A percentile compares a stretch with the other conserved stretches of the same genome.
Evolutionary conservation across 2,888 invertebrate species (phyloP).

Genomic region (Ichneumoninae sp.): DNA sequence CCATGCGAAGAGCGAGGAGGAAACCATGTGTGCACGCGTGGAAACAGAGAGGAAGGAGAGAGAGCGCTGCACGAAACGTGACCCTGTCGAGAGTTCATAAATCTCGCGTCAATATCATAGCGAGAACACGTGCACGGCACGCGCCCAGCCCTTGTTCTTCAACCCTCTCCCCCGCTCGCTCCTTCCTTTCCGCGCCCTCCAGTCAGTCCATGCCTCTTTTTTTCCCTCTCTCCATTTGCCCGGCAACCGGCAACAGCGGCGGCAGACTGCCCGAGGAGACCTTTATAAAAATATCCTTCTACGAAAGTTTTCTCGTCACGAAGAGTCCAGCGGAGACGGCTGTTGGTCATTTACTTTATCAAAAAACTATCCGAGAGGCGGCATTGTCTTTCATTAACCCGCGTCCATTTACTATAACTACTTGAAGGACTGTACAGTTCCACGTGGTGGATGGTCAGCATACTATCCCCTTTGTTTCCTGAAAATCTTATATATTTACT

Average conservation of each 20-base stretch:
- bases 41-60: constrained; percentile 10
- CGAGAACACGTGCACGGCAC: constrained; percentile 68
- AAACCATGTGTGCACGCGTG: constrained; percentile 13
- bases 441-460: not conserved
- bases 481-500: not conserved
- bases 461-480: not conserved
- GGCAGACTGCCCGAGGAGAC: not conserved
- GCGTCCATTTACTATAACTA: not conserved
- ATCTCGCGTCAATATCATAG: constrained; percentile 76
- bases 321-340: not conserved
- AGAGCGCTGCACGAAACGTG: constrained; percentile 72
- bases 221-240: not conserved
- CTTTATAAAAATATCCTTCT: constrained; percentile 15
- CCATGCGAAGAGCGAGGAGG: constrained; percentile 13
- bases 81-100: constrained; percentile 76
- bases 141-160: constrained; percentile 65
- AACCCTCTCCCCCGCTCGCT: constrained; percentile 40
- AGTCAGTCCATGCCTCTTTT: constrained; percentile 35
- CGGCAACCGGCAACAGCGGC: not conserved
- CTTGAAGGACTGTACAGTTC: not conserved
- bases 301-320: constrained; percentile 18
- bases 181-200: constrained; percentile 39
- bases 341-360: not conserved
- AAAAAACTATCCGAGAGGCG: not conserved
- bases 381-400: constrained; percentile 18